A percentile compares a stretch with the other conserved stretches of the same genome.
Conservation (phyloP, 2,113 vertebrate genomes). For the Tamias sibiricus region DNA sequence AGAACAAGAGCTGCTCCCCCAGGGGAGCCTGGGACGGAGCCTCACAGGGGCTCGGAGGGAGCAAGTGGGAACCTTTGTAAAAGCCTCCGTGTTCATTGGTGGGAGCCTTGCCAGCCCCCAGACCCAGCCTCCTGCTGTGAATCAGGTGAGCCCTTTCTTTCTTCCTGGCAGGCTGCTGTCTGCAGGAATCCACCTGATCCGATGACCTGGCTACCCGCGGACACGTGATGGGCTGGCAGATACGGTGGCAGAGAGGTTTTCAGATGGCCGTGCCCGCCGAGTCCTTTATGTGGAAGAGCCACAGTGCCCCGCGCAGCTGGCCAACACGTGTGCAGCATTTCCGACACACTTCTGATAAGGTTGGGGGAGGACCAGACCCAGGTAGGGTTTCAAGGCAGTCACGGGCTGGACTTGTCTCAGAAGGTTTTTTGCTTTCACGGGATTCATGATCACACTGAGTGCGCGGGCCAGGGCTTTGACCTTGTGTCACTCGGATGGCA, state of each 20-base stretch:
- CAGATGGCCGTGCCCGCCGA: neutral
- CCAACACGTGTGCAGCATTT: neutral
- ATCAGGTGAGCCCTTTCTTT: neutral
- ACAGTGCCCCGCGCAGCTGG: neutral
- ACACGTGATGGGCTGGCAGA: conserved; percentile 70
- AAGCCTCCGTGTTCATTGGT: neutral
- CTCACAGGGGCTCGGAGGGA: neutral
- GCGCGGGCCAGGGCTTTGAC: neutral
- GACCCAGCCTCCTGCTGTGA: neutral
- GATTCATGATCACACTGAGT: conserved; percentile 44
- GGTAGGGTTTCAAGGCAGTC: neutral
- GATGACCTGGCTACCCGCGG: conserved; percentile 40
- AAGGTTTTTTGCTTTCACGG: neutral
- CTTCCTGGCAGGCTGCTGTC: no score
- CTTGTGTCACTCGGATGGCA: conserved; percentile 22
- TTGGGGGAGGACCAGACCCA: neutral
- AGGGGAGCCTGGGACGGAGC: neutral
- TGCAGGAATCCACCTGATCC: conserved; percentile 61
- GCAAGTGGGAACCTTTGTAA: neutral
- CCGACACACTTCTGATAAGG: neutral
- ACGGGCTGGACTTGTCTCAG: no score
- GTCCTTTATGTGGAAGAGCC: neutral
- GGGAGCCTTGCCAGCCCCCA: neutral
- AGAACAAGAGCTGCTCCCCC: neutral
- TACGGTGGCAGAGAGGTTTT: conserved; percentile 57